A percentile compares a stretch with the other conserved stretches of the same genome.
Conservation (phyloP, 2,888 invertebrate species). For the Patella ulyssiponensis region DNA sequence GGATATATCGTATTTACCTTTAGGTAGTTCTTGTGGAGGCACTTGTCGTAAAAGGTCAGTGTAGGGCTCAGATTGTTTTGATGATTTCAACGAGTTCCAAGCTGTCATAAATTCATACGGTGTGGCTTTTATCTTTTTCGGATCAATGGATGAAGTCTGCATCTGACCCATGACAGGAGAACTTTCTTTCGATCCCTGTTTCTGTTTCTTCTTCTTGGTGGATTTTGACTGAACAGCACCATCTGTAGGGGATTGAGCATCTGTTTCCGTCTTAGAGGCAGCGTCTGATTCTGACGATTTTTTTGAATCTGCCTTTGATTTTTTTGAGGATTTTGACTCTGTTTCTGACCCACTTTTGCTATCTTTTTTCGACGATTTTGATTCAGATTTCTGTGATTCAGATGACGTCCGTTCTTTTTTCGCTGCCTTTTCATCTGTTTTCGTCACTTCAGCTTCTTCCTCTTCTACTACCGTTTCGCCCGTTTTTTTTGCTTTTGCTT, state of each 20-base stretch:
- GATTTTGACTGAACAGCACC: constrained; percentile 12
- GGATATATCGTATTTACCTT: constrained; percentile 45
- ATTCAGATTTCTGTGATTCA: neutral
- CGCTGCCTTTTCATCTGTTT: neutral
- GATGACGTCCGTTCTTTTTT: neutral
- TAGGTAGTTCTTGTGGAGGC: constrained; percentile 58
- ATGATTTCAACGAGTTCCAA: constrained; percentile 66
- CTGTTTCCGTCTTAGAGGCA: neutral
- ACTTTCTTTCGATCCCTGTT: constrained; percentile 26
- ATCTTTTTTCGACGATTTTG: neutral
- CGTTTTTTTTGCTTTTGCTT: constrained; percentile 11
- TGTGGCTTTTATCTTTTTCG: constrained; percentile 58
- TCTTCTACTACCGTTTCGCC: neutral
- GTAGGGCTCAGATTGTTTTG: constrained; percentile 57
- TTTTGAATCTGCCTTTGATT: neutral
- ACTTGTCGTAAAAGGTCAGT: constrained; percentile 64
- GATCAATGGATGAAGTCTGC: constrained; percentile 40
- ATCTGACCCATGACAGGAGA: constrained; percentile 51
- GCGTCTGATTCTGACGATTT: neutral
- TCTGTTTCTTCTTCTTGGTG: constrained; percentile 28
- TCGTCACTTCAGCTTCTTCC: neutral
- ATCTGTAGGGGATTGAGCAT: constrained; percentile 16
- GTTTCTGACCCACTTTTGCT: neutral
- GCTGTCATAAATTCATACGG: constrained; percentile 70
- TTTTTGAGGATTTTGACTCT: neutral